Evolutionary conservation across 2,113 vertebrate genomes (phyloP).

Genomic region (Pogona vitticeps): DNA sequence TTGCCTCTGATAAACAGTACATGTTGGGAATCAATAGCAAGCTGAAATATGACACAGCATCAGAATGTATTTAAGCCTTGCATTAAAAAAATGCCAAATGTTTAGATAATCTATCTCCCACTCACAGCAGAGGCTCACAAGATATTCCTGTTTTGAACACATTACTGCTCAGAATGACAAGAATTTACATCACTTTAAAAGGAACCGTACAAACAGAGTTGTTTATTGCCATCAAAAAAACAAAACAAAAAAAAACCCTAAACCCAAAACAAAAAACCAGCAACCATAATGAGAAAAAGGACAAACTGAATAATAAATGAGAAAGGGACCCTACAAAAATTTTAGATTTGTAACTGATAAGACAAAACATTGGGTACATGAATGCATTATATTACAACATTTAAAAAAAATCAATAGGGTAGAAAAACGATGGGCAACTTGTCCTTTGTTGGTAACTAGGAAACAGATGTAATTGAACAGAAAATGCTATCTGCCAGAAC

Average conservation of each 20-base stretch:
- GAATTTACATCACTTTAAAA: conserved; percentile 17
- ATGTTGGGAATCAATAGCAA: conserved; percentile 58
- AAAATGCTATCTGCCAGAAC: not conserved
- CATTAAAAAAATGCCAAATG: conserved; percentile 35
- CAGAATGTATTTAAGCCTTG: conserved; percentile 34
- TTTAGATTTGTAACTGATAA: not conserved
- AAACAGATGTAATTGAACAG: not conserved
- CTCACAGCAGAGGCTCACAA: conserved; percentile 22
- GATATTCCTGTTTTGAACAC: conserved; percentile 29
- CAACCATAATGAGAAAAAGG: conserved; percentile 6
- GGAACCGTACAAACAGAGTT: conserved; percentile 21
- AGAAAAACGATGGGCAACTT: not conserved
- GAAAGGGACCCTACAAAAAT: not conserved
- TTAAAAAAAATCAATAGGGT: too few relatives aligned
- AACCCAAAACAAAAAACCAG: too few relatives aligned
- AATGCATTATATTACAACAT: not conserved
- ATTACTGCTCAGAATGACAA: not conserved
- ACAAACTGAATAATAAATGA: not conserved
- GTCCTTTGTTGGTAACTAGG: not conserved
- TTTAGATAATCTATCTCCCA: conserved; percentile 23
- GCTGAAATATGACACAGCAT: conserved; percentile 38
- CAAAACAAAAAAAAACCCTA: not conserved
- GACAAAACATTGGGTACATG: not conserved
- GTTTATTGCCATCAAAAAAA: not conserved
- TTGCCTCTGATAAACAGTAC: conserved; percentile 53